These are phyloP conservation scores for Pseudomyrmex concolor DNA, from an alignment of 1,140 invertebrate species.

Conservation along the genomic window DNA sequence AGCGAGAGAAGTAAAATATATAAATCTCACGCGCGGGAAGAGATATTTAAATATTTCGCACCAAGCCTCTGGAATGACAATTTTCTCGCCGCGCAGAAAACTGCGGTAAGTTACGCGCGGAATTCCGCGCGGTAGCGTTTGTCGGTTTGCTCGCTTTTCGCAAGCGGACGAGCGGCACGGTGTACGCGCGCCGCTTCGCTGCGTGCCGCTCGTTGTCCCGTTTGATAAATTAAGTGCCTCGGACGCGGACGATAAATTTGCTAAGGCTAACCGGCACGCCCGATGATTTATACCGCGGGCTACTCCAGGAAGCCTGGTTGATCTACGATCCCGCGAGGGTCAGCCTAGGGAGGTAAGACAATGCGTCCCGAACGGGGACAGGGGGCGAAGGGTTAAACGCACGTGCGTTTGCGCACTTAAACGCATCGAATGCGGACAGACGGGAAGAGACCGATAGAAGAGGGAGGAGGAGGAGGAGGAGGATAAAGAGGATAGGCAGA, in stretches of 20 bases:
- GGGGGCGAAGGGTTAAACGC: slow-evolving; percentile 30
- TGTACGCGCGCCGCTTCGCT: slow-evolving; percentile 37
- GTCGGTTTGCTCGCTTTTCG: background rate
- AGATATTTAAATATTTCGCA: too few species aligned
- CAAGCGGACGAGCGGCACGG: background rate
- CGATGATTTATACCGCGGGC: slow-evolving; percentile 74
- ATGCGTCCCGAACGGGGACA: slow-evolving; percentile 52
- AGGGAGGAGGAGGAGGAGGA: background rate
- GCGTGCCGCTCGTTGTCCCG: slow-evolving; percentile 64
- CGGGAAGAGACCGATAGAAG: background rate
- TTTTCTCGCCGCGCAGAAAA: background rate
- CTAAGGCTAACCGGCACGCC: slow-evolving; percentile 67
- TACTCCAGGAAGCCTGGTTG: slow-evolving; percentile 75
- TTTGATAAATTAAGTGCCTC: slow-evolving; percentile 79
- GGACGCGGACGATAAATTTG: slow-evolving; percentile 76
- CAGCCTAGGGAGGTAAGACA: slow-evolving; percentile 71
- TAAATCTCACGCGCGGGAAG: too few species aligned
- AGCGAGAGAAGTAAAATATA: background rate
- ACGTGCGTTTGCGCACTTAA: slow-evolving; percentile 65
- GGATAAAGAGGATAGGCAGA: slow-evolving; percentile 25
- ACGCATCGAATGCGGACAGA: slow-evolving; percentile 34
- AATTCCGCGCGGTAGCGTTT: slow-evolving; percentile 11
- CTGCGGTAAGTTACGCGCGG: background rate
- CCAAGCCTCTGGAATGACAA: background rate
- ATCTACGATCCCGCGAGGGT: slow-evolving; percentile 75